phyloP scores from a whole-genome alignment of 2,888 invertebrate genomes.

The Mesochorus sp. region DNA sequence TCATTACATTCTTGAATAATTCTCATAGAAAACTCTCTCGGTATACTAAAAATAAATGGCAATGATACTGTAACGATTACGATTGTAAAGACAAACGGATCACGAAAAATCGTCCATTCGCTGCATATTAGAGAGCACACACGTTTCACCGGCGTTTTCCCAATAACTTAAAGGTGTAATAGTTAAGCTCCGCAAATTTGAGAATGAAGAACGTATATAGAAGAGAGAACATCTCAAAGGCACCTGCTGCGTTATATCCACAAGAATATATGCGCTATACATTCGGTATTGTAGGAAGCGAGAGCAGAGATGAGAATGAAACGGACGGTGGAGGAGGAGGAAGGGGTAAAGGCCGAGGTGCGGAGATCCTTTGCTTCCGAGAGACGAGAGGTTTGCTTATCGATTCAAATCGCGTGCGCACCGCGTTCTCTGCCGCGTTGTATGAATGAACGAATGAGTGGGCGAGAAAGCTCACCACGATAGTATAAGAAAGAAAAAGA shows the following conservation, averaged over 20 bases:
- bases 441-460: slow-evolving; percentile 81
- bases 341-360: slow-evolving; percentile 49
- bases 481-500: slow-evolving; percentile 39
- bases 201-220: slow-evolving; percentile 43
- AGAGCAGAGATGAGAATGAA: slow-evolving; percentile 12
- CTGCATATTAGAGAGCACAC: slow-evolving; percentile 2
- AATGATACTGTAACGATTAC: slow-evolving; percentile 33
- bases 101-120: slow-evolving; percentile 38
- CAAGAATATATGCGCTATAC: neutral
- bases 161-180: slow-evolving; percentile 57
- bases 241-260: slow-evolving; percentile 39
- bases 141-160: slow-evolving; percentile 60
- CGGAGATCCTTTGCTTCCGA: slow-evolving; percentile 61
- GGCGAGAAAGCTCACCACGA: slow-evolving; percentile 70
- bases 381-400: slow-evolving; percentile 75
- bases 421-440: slow-evolving; percentile 65
- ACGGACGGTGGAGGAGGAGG: neutral
- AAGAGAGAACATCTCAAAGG: slow-evolving; percentile 30
- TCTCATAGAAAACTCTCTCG: too few species aligned
- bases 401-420: slow-evolving; percentile 80
- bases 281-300: neutral
- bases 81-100: slow-evolving; percentile 38
- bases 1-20: too few species aligned
- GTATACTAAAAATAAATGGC: neutral
- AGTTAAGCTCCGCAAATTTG: slow-evolving; percentile 45